A percentile compares a stretch with the other conserved stretches of the same genome.
phyloP scores from a whole-genome alignment of 2,888 invertebrate genomes.

The Nephrocerus scutellatus region DNA sequence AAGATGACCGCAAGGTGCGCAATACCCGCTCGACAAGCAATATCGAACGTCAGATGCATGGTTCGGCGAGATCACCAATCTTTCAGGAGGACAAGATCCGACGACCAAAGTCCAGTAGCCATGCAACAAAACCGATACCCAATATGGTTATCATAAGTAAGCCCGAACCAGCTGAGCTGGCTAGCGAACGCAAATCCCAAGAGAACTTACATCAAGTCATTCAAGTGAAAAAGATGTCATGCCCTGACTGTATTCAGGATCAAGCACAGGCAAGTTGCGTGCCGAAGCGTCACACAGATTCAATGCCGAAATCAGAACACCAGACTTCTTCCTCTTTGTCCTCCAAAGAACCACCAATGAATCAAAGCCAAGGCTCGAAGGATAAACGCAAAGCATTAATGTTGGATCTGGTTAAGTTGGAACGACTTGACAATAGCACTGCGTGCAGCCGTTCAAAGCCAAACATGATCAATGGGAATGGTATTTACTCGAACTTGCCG shows the following conservation, averaged over 20 bases:
- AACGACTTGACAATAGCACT: conserved; percentile 25
- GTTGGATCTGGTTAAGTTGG: conserved; percentile 57
- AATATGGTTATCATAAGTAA: neutral
- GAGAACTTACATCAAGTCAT: conserved; percentile 50
- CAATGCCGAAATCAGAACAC: no score
- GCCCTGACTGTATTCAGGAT: conserved; percentile 26
- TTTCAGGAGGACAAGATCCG: conserved; percentile 30
- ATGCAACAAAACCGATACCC: neutral
- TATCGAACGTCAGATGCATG: conserved; percentile 40
- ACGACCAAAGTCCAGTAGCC: conserved; percentile 25
- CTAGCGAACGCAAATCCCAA: conserved; percentile 24
- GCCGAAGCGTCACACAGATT: no score
- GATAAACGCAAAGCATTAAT: conserved; percentile 52
- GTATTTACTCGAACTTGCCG: conserved; percentile 38
- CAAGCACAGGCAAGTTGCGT: conserved; percentile 42
- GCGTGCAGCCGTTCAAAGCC: conserved; percentile 27
- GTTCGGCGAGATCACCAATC: conserved; percentile 32
- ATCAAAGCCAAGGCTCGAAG: conserved; percentile 27
- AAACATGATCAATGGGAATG: conserved; percentile 31
- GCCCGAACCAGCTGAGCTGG: no score
- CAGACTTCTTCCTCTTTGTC: no score
- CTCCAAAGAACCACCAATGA: conserved; percentile 7
- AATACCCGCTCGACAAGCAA: conserved; percentile 44
- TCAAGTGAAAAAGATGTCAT: conserved; percentile 25
- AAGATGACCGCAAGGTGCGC: conserved; percentile 49